These are phyloP conservation scores for Tenebrio molitor DNA, from an alignment of 1,140 invertebrate genomes.

Conservation along the genomic window DNA sequence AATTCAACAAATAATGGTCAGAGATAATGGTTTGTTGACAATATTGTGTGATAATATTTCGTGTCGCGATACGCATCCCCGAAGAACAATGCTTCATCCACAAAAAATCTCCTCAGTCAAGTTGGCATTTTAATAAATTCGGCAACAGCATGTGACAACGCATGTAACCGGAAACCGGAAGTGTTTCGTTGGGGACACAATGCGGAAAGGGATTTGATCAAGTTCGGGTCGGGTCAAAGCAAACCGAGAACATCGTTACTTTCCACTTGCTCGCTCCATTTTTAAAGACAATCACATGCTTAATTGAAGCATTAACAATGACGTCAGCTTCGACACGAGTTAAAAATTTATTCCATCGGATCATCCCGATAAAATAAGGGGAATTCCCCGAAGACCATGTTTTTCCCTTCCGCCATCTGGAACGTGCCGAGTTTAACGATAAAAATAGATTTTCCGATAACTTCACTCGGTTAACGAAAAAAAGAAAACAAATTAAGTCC, in stretches of 20 bases:
- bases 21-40: too few relatives aligned
- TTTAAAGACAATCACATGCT: background rate
- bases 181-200: conserved; percentile 10
- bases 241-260: background rate
- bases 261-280: background rate
- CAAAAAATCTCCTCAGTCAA: too few relatives aligned
- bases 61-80: too few relatives aligned
- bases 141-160: conserved; percentile 17
- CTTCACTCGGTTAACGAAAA: background rate
- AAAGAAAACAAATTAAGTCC: background rate
- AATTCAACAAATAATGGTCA: too few relatives aligned
- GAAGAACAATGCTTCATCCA: too few relatives aligned
- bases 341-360: background rate
- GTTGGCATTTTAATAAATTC: conserved; percentile 33
- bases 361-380: background rate
- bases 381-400: background rate
- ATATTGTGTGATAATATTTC: too few relatives aligned
- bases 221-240: conserved; percentile 3
- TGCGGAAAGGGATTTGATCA: conserved; percentile 15
- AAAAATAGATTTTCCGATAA: conserved; percentile 6
- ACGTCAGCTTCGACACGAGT: background rate
- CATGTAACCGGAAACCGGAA: conserved; percentile 21
- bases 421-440: background rate
- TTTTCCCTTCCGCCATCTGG: background rate
- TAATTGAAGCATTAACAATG: conserved; percentile 1